Evolutionary conservation across 2,888 invertebrate genomes (phyloP).

Genomic region (Plagodis dolabraria): DNA sequence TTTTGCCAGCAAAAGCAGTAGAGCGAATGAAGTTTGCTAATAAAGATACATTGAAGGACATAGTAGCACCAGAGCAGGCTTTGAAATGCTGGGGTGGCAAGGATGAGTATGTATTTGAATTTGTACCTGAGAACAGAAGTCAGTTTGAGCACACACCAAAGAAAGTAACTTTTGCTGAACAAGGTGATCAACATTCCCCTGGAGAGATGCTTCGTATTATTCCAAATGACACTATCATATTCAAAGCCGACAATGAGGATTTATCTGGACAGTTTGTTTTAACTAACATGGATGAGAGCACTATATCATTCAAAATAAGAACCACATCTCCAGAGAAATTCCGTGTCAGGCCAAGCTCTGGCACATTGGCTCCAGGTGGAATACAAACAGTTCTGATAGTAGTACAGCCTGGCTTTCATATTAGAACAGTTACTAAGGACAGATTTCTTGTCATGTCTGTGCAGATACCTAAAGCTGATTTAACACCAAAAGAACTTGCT

Average conservation of each 20-base stretch:
- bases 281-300: constrained; percentile 87
- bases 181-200: constrained; percentile 69
- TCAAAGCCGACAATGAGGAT: constrained; percentile 88
- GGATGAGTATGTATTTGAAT: constrained; percentile 89
- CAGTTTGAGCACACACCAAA: constrained; percentile 72
- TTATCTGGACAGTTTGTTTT: constrained; percentile 87
- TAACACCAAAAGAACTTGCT: constrained; percentile 86
- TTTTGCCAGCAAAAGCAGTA: constrained; percentile 94
- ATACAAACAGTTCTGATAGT: constrained; percentile 88
- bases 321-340: constrained; percentile 98
- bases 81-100: constrained; percentile 92
- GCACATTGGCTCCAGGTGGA: constrained; percentile 88
- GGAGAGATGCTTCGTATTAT: constrained; percentile 86
- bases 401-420: constrained; percentile 89
- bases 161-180: constrained; percentile 75
- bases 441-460: constrained; percentile 95
- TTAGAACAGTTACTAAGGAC: constrained; percentile 89
- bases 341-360: constrained; percentile 95
- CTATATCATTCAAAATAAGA: constrained; percentile 90
- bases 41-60: constrained; percentile 89
- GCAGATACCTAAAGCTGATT: constrained; percentile 84
- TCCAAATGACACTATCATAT: constrained; percentile 89
- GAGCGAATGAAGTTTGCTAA: constrained; percentile 94
- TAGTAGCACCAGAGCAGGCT: constrained; percentile 90
- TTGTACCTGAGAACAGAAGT: constrained; percentile 85